A percentile compares a stretch with the other conserved stretches of the same genome.
These are phyloP conservation scores for Nyctalus aviator DNA, from an alignment of 2,797 vertebrate genomes.

Conservation along the genomic window DNA sequence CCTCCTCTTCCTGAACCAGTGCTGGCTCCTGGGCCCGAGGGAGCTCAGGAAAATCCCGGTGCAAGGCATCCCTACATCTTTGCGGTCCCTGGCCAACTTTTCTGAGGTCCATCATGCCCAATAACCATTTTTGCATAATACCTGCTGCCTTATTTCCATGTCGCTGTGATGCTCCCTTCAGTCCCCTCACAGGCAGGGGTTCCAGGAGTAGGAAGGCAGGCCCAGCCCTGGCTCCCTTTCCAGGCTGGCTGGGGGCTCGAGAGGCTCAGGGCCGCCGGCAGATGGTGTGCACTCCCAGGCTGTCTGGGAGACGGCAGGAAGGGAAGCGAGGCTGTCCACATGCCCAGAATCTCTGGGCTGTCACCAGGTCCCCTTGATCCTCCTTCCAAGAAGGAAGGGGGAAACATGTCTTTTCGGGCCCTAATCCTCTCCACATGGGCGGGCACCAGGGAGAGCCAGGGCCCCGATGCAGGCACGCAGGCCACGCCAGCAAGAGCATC, in stretches of 20 bases:
- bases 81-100: not conserved
- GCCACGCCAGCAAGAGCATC: not conserved
- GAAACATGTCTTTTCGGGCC: constrained; percentile 73
- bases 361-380: constrained; percentile 82
- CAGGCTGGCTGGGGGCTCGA: not conserved
- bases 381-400: constrained; percentile 80
- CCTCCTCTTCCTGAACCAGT: not conserved
- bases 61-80: not conserved
- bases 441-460: constrained; percentile 53
- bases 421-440: constrained; percentile 83
- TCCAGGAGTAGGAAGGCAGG: not conserved
- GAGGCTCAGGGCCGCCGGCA: constrained; percentile 22
- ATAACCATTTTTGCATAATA: not conserved
- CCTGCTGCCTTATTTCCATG: not conserved
- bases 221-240: not conserved
- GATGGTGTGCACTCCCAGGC: constrained; percentile 70
- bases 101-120: not conserved
- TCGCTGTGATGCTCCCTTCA: not conserved
- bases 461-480: not conserved
- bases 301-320: constrained; percentile 64
- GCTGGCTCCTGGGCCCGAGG: not conserved
- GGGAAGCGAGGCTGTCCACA: constrained; percentile 67
- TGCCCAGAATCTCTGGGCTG: constrained; percentile 74
- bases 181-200: not conserved
- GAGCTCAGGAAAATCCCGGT: not conserved